phyloP scores from a whole-genome alignment of 1,140 invertebrate species.

The Apis mellifera region Amel_HAv3.1 CM009944.2:5740001-5740500 shows the following conservation, averaged over 20 bases:
- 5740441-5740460: not conserved
- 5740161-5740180: conserved; percentile 66
- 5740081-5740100: not conserved
- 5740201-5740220: not conserved
- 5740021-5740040: too few species aligned
- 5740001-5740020: not conserved
- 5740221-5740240: not conserved
- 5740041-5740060: too few species aligned
- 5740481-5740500: not conserved
- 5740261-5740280: conserved; percentile 48
- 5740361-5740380: conserved; percentile 1
- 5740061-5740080: not conserved
- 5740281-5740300: conserved; percentile 64
- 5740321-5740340: conserved; percentile 77
- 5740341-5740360: conserved; percentile 67
- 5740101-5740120: not conserved
- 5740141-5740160: conserved; percentile 69
- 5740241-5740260: conserved; percentile 26
- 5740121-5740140: conserved; percentile 66
- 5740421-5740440: not conserved
- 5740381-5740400: conserved; percentile 48
- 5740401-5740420: not conserved
- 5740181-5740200: not conserved
- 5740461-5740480: not conserved
- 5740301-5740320: conserved; percentile 64